Conservation (phyloP, 2,113 vertebrate species). For the Turdus rufiventris region DNA sequence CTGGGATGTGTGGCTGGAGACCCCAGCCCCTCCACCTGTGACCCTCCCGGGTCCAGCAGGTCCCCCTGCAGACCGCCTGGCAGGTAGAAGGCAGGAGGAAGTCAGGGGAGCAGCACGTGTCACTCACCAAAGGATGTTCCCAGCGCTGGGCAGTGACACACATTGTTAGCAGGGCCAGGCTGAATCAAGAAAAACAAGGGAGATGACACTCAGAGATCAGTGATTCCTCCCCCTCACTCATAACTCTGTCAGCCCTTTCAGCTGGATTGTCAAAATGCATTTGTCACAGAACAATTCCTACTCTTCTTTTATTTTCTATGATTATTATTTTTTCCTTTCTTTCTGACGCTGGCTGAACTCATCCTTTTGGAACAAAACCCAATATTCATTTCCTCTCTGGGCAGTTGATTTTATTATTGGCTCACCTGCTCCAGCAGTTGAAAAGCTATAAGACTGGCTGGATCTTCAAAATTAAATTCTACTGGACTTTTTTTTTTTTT, state of each 20-base stretch:
- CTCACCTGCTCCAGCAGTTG: slow-evolving; percentile 31
- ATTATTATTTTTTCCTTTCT: neutral
- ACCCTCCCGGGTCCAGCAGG: neutral
- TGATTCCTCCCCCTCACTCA: slow-evolving; percentile 52
- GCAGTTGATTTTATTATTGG: slow-evolving; percentile 39
- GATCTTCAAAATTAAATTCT: slow-evolving; percentile 47
- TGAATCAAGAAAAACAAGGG: slow-evolving; percentile 52
- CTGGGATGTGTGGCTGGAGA: neutral
- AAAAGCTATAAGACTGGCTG: slow-evolving; percentile 2
- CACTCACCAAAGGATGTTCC: slow-evolving; percentile 49
- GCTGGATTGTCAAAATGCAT: slow-evolving; percentile 65
- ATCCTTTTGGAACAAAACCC: slow-evolving; percentile 50
- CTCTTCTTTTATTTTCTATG: neutral
- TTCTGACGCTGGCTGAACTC: slow-evolving; percentile 35
- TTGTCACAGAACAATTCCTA: slow-evolving; percentile 63
- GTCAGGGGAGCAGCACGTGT: neutral
- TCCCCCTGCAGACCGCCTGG: neutral
- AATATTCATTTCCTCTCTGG: slow-evolving; percentile 59
- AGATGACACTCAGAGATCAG: slow-evolving; percentile 34
- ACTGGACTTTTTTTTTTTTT: neutral
- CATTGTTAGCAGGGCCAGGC: slow-evolving; percentile 61
- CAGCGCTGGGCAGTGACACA: slow-evolving; percentile 50
- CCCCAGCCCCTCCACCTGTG: accelerated
- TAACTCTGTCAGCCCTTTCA: slow-evolving; percentile 68
- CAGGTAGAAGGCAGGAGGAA: slow-evolving; percentile 10